phyloP scores from a whole-genome alignment of 2,113 vertebrate species.

The Daphoenositta chrysoptera region DNA sequence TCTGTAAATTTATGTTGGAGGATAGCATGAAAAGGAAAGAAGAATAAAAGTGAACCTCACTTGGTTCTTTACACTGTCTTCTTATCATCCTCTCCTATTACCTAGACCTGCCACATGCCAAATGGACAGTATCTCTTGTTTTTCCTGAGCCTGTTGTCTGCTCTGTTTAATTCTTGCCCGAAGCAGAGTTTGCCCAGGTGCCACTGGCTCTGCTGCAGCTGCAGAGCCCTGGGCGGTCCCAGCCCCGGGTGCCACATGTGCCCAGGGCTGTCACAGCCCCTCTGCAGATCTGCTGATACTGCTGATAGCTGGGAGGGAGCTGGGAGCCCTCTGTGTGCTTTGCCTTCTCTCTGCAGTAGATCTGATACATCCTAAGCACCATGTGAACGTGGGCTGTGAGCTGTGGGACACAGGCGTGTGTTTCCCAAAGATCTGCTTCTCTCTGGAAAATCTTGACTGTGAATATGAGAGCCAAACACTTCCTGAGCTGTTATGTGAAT shows the following conservation, averaged over 20 bases:
- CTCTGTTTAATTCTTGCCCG: not conserved
- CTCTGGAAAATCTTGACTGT: not conserved
- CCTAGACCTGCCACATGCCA: not conserved
- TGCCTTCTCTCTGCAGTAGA: not conserved
- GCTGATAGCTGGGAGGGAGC: not conserved
- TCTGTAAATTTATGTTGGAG: not conserved
- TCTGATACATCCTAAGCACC: not conserved
- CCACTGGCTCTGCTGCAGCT: not conserved
- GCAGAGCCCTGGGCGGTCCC: not conserved
- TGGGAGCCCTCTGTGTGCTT: not conserved
- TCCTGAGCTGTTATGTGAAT: not conserved
- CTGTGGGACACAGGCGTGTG: not conserved
- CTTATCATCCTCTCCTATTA: not conserved
- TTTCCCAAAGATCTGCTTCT: not conserved
- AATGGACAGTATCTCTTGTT: not conserved
- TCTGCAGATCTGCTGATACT: not conserved
- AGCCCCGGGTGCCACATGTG: not conserved
- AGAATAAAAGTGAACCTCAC: not conserved
- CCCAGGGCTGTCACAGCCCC: not conserved
- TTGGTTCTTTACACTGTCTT: not conserved
- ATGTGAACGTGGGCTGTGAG: not conserved
- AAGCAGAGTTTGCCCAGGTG: not conserved
- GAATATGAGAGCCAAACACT: not conserved
- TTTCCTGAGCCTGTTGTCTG: not conserved
- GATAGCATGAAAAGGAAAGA: not conserved